Evolutionary conservation across 2,113 vertebrate species (phyloP).

Genomic region (Acrocephalus kingi): DNA sequence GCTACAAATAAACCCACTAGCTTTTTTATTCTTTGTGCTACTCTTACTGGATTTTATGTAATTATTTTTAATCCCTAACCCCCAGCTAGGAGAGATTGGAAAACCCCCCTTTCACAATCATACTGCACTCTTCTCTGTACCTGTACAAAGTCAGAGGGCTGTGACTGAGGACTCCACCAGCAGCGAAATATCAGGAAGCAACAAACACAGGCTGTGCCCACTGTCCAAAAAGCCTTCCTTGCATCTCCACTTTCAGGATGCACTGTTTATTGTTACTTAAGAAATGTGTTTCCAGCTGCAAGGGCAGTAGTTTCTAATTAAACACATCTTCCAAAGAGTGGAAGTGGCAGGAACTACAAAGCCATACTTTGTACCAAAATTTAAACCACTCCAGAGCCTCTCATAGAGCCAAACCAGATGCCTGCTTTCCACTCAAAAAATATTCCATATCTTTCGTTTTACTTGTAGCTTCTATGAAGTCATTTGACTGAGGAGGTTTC

Average conservation of each 20-base stretch:
- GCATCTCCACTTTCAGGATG: not conserved
- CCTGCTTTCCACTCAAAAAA: not conserved
- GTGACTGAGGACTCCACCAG: not conserved
- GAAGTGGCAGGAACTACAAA: not conserved
- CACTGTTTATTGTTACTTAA: not conserved
- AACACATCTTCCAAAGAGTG: not conserved
- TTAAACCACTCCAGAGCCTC: not conserved
- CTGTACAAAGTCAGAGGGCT: not conserved
- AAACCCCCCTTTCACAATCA: fast-evolving
- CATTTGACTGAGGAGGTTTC: not conserved
- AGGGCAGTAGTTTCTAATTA: not conserved
- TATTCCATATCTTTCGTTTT: fast-evolving
- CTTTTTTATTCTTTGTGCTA: not conserved
- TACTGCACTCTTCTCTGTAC: too few relatives aligned
- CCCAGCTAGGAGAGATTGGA: not conserved
- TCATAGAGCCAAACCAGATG: not conserved
- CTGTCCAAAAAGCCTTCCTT: not conserved
- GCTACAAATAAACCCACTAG: not conserved
- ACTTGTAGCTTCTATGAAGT: not conserved
- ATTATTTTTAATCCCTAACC: not conserved
- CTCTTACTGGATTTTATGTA: not conserved
- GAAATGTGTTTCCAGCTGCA: not conserved
- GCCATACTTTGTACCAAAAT: not conserved
- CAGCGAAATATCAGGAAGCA: not conserved
- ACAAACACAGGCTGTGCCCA: not conserved